These are phyloP conservation scores for Sciurus vulgaris DNA, from an alignment of 2,797 vertebrate species.

Conservation along the genomic window DNA sequence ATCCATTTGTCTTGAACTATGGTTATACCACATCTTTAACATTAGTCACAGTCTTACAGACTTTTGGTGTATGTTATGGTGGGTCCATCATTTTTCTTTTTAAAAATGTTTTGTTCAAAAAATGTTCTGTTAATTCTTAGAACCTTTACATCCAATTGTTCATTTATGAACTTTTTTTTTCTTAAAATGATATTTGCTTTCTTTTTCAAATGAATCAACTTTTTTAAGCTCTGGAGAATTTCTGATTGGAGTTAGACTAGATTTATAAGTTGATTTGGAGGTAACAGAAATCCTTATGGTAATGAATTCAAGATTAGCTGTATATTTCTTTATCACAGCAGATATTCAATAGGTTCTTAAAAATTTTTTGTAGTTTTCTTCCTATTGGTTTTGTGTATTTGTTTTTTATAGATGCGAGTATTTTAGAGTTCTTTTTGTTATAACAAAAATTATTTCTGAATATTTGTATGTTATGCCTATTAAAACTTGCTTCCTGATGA, in stretches of 20 bases:
- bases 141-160: background rate
- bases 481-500: background rate
- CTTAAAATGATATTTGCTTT: conserved; percentile 31
- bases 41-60: background rate
- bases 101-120: background rate
- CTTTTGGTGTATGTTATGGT: background rate
- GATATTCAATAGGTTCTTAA: background rate
- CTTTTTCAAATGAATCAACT: conserved; percentile 33
- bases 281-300: background rate
- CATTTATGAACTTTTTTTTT: background rate
- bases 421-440: conserved; percentile 13
- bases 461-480: background rate
- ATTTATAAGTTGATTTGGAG: background rate
- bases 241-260: background rate
- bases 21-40: background rate
- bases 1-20: background rate
- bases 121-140: conserved; percentile 1
- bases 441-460: background rate
- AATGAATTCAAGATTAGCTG: background rate
- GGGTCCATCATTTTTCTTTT: background rate
- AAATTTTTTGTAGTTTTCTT: conserved; percentile 6
- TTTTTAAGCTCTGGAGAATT: background rate
- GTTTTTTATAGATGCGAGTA: conserved; percentile 37
- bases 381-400: background rate
- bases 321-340: background rate